phyloP scores from a whole-genome alignment of 2,797 vertebrate genomes.

The Arnoldichthys spilopterus region DNA sequence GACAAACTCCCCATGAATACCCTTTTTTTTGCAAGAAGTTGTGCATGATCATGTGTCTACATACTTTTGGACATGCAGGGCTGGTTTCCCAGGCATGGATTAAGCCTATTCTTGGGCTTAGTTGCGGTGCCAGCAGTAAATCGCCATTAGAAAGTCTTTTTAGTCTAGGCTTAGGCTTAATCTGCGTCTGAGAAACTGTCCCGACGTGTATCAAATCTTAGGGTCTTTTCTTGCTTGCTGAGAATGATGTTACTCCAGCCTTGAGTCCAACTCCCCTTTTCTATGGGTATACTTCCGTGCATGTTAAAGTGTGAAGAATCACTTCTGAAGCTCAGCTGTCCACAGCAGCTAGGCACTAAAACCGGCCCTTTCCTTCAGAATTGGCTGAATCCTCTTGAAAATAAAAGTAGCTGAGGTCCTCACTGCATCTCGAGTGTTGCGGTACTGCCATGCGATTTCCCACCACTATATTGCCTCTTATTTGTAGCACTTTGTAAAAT shows the following conservation, averaged over 20 bases:
- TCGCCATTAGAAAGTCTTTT: not conserved
- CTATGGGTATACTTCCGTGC: not conserved
- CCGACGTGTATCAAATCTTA: not conserved
- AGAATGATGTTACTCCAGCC: not conserved
- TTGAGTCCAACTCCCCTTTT: no score
- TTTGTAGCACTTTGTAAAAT: not conserved
- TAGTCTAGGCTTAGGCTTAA: not conserved
- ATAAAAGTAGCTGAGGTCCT: slow-evolving; percentile 20
- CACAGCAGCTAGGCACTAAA: slow-evolving; percentile 3
- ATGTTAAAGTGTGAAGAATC: slow-evolving; percentile 14
- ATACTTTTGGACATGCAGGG: not conserved
- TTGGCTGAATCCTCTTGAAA: slow-evolving; percentile 20
- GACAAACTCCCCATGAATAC: not conserved
- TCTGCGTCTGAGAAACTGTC: not conserved
- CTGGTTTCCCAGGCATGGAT: not conserved
- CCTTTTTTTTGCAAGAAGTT: not conserved
- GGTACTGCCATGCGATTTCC: no score
- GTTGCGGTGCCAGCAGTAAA: not conserved
- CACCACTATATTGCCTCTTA: not conserved
- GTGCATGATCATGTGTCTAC: not conserved
- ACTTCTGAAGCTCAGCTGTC: slow-evolving; percentile 6
- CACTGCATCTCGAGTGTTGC: slow-evolving; percentile 17
- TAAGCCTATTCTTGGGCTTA: not conserved
- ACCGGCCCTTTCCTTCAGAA: not conserved
- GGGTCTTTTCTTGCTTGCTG: not conserved